Evolutionary conservation across 1,140 invertebrate genomes (phyloP).

Genomic region (Sinonovacula constricta): DNA sequence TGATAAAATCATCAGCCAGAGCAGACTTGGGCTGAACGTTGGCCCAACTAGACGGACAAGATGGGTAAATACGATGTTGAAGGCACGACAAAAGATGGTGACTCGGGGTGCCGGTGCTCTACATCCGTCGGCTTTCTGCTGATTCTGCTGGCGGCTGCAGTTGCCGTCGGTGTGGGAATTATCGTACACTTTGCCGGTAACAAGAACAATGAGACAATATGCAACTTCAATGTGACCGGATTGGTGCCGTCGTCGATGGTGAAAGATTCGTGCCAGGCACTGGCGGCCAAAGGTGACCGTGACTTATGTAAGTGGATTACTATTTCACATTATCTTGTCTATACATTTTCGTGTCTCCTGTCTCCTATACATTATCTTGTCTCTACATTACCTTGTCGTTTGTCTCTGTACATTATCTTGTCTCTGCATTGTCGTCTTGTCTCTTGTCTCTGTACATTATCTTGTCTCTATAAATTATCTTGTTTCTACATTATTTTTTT

Average conservation of each 20-base stretch:
- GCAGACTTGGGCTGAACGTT: no score
- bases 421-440: no score
- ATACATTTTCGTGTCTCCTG: no score
- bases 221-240: neutral
- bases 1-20: no score
- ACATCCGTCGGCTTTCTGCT: slow-evolving; percentile 40
- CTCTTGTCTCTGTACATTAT: no score
- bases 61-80: slow-evolving; percentile 32
- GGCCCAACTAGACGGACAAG: no score
- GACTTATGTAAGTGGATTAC: slow-evolving; percentile 40
- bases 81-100: neutral
- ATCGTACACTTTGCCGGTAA: slow-evolving; percentile 48
- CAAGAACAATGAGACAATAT: neutral
- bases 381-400: no score
- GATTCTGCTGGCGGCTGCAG: slow-evolving; percentile 21
- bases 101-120: slow-evolving; percentile 1
- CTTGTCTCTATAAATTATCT: no score
- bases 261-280: slow-evolving; percentile 26
- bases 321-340: no score
- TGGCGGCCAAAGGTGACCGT: slow-evolving; percentile 12
- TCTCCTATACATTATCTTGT: no score
- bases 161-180: slow-evolving; percentile 49
- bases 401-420: no score
- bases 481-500: no score
- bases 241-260: neutral